phyloP scores from a whole-genome alignment of 2,888 invertebrate species.

The Megalurothrips usitatus region DNA sequence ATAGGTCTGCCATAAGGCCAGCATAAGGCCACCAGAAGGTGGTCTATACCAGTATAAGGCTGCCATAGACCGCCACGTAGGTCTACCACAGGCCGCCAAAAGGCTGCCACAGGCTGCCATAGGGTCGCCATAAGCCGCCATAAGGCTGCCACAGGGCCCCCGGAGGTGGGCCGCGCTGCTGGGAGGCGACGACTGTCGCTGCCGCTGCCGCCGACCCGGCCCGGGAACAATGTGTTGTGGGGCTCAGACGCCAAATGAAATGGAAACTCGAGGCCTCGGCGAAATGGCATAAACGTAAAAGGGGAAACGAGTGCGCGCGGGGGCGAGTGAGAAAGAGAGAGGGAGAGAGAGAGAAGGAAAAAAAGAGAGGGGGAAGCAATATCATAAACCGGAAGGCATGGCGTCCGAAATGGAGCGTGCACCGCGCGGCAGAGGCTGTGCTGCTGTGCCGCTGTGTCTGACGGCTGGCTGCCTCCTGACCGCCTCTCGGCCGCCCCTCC shows the following conservation, averaged over 20 bases:
- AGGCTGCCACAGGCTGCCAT: too few species aligned
- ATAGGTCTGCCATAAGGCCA: too few species aligned
- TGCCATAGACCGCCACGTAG: too few species aligned
- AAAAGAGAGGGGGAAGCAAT: neutral
- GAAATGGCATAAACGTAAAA: slow-evolving; percentile 25
- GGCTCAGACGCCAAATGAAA: slow-evolving; percentile 23
- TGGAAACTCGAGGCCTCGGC: neutral
- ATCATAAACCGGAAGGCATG: slow-evolving; percentile 12
- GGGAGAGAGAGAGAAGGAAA: neutral
- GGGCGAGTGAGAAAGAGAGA: neutral
- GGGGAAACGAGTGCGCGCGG: neutral
- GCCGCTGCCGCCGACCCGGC: too few species aligned
- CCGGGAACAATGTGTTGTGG: neutral
- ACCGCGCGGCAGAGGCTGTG: too few species aligned
- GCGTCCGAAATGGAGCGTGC: neutral
- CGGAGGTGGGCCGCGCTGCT: too few species aligned
- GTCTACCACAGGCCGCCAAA: too few species aligned
- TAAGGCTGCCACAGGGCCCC: neutral
- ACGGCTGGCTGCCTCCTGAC: neutral
- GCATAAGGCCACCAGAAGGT: too few species aligned
- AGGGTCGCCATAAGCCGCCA: too few species aligned
- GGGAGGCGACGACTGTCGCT: too few species aligned
- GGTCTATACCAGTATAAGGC: too few species aligned
- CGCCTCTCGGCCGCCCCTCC: neutral
- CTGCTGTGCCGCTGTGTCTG: too few species aligned